Conservation (phyloP, 2,113 vertebrate genomes). For the Heteronetta atricapilla region DNA sequence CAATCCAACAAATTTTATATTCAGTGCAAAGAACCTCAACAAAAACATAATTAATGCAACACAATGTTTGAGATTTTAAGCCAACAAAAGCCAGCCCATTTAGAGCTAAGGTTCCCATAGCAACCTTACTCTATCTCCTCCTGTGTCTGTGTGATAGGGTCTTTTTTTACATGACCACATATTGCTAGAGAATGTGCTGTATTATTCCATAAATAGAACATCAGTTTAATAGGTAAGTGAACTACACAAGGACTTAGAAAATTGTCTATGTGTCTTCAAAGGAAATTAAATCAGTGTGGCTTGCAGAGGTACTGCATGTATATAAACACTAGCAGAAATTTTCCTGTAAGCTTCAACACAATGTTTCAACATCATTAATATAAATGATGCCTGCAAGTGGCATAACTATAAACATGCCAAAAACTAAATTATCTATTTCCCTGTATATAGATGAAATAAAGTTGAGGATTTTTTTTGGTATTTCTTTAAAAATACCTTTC, state of each 20-base stretch:
- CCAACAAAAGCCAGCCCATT: conserved; percentile 65
- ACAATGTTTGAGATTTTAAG: conserved; percentile 68
- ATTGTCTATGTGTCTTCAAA: background rate
- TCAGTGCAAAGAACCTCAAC: conserved; percentile 15
- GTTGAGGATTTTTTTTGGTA: background rate
- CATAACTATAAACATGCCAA: no score
- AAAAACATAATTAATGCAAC: conserved; percentile 64
- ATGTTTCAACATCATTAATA: background rate
- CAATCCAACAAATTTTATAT: conserved; percentile 16
- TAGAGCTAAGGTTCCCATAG: conserved; percentile 67
- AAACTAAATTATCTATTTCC: background rate
- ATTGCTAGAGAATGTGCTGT: conserved; percentile 55
- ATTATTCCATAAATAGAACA: conserved; percentile 56
- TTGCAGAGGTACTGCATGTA: background rate
- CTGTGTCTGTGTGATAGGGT: conserved; percentile 56
- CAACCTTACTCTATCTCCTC: conserved; percentile 62
- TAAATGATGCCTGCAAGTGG: background rate
- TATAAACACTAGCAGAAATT: background rate
- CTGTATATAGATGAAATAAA: background rate
- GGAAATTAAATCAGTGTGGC: background rate
- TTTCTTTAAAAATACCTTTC: background rate
- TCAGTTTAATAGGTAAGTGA: conserved; percentile 44
- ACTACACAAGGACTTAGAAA: conserved; percentile 4
- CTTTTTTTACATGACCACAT: conserved; percentile 57
- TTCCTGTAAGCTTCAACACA: background rate